phyloP scores from a whole-genome alignment of 2,888 invertebrate species.

The Parochlus steinenii region DNA sequence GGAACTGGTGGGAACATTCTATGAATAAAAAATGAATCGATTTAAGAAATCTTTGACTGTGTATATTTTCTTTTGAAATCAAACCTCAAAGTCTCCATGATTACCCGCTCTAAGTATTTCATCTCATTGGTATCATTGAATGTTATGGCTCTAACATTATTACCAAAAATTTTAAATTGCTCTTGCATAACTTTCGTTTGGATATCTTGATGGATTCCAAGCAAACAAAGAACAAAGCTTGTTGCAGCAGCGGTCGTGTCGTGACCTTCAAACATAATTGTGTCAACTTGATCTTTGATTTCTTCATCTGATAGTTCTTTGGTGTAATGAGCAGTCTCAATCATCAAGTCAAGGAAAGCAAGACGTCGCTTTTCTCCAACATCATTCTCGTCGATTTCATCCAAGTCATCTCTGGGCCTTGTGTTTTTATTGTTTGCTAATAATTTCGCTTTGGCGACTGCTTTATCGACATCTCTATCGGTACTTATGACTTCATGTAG shows the following conservation, averaged over 20 bases:
- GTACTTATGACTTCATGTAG: constrained; percentile 28
- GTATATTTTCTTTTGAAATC: too few species aligned
- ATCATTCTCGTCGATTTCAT: constrained; percentile 65
- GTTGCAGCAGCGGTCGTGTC: constrained; percentile 52
- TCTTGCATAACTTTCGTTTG: constrained; percentile 61
- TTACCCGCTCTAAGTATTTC: constrained; percentile 66
- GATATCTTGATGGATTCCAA: constrained; percentile 64
- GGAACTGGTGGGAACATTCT: constrained; percentile 70
- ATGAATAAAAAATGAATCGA: too few species aligned
- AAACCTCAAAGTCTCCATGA: constrained; percentile 58
- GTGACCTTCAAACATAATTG: constrained; percentile 69
- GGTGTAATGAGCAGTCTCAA: constrained; percentile 41
- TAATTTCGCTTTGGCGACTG: constrained; percentile 23
- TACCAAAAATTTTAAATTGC: constrained; percentile 57
- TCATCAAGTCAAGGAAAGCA: constrained; percentile 76
- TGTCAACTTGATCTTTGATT: constrained; percentile 74
- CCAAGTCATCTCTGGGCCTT: constrained; percentile 60
- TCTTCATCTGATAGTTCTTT: constrained; percentile 44
- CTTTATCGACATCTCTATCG: constrained; percentile 26
- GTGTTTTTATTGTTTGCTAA: constrained; percentile 35
- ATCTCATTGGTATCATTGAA: constrained; percentile 62
- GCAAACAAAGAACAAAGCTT: constrained; percentile 68
- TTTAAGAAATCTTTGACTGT: too few species aligned
- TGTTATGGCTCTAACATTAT: constrained; percentile 56
- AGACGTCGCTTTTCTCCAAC: constrained; percentile 67